Conservation (phyloP, 35 echinoderm and acorn worm species). For the Strongylocentrotus purpuratus region DNA sequence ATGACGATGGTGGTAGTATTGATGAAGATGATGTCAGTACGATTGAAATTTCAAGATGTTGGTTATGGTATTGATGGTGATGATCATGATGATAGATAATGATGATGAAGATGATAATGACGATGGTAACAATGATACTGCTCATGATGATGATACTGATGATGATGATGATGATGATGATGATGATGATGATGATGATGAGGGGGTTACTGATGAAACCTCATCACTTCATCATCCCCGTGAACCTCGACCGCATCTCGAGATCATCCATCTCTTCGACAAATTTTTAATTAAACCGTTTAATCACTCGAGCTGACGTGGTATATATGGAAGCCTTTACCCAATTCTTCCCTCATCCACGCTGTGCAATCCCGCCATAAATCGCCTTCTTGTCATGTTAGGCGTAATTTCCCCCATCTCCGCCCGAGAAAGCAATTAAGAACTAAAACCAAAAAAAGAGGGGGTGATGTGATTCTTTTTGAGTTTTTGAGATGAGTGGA, state of each 20-base stretch:
- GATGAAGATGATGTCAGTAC: background rate
- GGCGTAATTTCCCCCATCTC: background rate
- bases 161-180: background rate
- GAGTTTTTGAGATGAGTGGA: background rate
- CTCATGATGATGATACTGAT: background rate
- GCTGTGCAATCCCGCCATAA: background rate
- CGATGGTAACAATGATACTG: background rate
- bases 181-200: background rate
- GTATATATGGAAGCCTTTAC: background rate
- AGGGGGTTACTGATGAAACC: background rate
- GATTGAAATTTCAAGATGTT: too few species aligned
- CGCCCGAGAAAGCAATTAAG: constrained; percentile 15
- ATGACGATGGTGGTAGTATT: background rate
- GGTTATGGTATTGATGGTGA: background rate
- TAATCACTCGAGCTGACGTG: constrained; percentile 1
- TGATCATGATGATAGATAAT: background rate
- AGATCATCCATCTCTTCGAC: background rate
- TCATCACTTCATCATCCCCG: background rate
- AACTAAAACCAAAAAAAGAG: background rate
- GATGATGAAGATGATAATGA: too few species aligned
- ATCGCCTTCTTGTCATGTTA: constrained; percentile 8
- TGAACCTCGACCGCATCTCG: background rate
- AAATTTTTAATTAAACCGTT: constrained; percentile 1
- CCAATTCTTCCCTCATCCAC: background rate
- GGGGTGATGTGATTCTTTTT: background rate